phyloP scores from a whole-genome alignment of 2,113 vertebrate species.

The Protobothrops flavoviridis region DNA sequence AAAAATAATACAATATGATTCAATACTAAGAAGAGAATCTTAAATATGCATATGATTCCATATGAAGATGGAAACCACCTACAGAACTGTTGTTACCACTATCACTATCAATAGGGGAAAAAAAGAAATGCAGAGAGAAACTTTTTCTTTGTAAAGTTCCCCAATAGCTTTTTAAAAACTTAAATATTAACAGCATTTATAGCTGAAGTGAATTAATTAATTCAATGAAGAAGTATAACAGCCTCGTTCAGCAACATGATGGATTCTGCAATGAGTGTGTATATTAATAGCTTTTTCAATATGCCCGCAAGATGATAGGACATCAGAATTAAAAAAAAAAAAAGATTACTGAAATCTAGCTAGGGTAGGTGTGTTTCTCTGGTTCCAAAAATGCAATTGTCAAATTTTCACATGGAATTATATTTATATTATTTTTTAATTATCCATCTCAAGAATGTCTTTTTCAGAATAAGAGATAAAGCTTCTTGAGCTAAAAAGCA shows the following conservation, averaged over 20 bases:
- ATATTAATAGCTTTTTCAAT: background rate
- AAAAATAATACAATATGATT: background rate
- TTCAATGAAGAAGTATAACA: background rate
- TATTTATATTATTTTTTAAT: background rate
- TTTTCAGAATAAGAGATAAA: background rate
- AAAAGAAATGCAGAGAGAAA: background rate
- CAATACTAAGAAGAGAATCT: background rate
- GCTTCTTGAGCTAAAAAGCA: background rate
- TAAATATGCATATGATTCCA: background rate
- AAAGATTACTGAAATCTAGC: background rate
- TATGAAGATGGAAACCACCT: background rate
- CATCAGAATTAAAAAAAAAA: background rate
- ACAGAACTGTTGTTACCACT: background rate
- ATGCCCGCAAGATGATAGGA: background rate
- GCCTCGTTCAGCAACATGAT: background rate
- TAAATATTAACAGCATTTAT: background rate
- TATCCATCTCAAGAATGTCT: background rate
- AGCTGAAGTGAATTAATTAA: conserved; percentile 1
- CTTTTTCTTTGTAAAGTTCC: background rate
- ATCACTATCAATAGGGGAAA: background rate
- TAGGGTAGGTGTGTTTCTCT: background rate
- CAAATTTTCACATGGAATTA: background rate
- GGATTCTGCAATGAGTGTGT: background rate
- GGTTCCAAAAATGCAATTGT: background rate
- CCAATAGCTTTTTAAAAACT: background rate